These are phyloP conservation scores for Porites evermanni DNA, from an alignment of 92 coral and sea anemone species.

Conservation along the genomic window DNA sequence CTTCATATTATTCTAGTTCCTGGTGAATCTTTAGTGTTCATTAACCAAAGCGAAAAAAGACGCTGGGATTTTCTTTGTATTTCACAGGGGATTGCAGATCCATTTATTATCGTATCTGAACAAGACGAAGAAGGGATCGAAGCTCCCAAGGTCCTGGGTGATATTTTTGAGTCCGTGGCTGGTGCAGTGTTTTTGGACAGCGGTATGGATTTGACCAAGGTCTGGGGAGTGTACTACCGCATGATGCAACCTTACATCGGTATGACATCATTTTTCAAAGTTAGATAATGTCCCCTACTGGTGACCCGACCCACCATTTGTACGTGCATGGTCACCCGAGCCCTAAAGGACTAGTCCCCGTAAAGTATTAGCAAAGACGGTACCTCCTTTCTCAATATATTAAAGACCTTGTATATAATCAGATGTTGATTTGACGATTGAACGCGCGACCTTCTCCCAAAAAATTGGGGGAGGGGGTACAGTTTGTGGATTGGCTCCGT, in stretches of 20 bases:
- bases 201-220: conserved; percentile 86
- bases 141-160: conserved; percentile 98
- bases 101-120: conserved; percentile 73
- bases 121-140: conserved; percentile 82
- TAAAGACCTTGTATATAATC: too few relatives aligned
- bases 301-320: background rate
- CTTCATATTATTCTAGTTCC: too few relatives aligned
- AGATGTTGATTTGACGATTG: too few relatives aligned
- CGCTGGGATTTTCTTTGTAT: conserved; percentile 28
- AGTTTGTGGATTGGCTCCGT: too few relatives aligned
- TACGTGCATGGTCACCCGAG: background rate
- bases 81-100: conserved; percentile 69
- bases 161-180: conserved; percentile 97
- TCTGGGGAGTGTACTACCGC: conserved; percentile 90
- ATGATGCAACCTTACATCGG: conserved; percentile 96
- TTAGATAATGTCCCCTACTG: background rate
- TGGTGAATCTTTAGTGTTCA: too few relatives aligned
- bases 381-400: too few relatives aligned
- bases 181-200: conserved; percentile 99
- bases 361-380: too few relatives aligned
- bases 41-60: too few relatives aligned
- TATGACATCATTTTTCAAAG: background rate
- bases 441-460: too few relatives aligned
- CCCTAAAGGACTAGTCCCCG: too few relatives aligned
- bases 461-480: too few relatives aligned